Percentiles rank a stretch among this genome's conserved stretches.
Conservation (phyloP, 92 coral and sea anemone genomes). For the Muricea muricata region DNA sequence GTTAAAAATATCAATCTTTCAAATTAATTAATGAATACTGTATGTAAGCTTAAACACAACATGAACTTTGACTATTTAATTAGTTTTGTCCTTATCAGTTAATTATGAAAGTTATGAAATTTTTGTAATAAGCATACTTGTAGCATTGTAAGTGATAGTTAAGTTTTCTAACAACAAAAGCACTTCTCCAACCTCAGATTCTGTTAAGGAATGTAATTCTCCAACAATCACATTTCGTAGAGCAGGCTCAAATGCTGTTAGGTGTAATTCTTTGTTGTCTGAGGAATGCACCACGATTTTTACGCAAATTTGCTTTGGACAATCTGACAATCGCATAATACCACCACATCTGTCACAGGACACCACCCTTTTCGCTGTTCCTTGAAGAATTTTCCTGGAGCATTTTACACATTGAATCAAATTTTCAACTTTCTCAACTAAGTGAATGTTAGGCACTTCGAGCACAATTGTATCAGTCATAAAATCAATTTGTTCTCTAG, state of each 20-base stretch:
- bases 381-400: conserved; percentile 7
- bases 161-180: conserved; percentile 36
- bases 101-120: neutral
- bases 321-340: conserved; percentile 48
- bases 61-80: no score
- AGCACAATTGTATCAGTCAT: conserved; percentile 19
- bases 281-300: neutral
- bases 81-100: no score
- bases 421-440: conserved; percentile 21
- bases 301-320: neutral
- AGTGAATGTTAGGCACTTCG: neutral
- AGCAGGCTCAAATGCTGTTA: conserved; percentile 47
- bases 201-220: conserved; percentile 33
- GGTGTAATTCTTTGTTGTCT: conserved; percentile 35
- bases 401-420: conserved; percentile 35
- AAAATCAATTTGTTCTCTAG: conserved; percentile 18
- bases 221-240: conserved; percentile 37
- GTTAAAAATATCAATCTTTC: no score
- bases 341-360: conserved; percentile 45
- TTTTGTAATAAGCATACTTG: neutral
- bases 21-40: no score
- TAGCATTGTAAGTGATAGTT: conserved; percentile 7
- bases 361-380: conserved; percentile 47
- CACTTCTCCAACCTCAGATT: conserved; percentile 30
- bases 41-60: no score